Percentiles rank a stretch among this genome's conserved stretches.
These are phyloP conservation scores for Brenthis daphne DNA, from an alignment of 2,888 invertebrate species.

Conservation along the genomic window DNA sequence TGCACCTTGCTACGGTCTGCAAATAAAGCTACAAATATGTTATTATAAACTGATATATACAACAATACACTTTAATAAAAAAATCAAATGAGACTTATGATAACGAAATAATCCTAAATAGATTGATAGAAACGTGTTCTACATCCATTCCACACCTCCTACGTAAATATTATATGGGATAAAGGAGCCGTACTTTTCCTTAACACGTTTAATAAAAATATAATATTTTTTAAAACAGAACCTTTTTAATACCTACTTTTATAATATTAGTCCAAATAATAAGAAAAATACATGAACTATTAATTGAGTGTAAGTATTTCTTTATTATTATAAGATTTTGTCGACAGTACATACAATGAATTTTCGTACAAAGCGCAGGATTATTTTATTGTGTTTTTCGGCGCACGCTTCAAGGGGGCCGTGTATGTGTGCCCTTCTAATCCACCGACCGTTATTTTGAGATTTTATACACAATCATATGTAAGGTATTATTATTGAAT, in stretches of 20 bases:
- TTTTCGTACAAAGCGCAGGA: conserved; percentile 65
- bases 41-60: neutral
- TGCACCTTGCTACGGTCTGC: conserved; percentile 71
- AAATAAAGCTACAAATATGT: conserved; percentile 35
- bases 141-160: too few species aligned
- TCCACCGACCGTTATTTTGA: conserved; percentile 45
- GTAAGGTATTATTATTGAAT: conserved; percentile 14
- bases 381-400: conserved; percentile 78
- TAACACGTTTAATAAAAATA: too few species aligned
- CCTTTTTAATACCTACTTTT: too few species aligned
- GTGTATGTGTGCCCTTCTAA: conserved; percentile 44
- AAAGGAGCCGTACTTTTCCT: too few species aligned
- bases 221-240: too few species aligned
- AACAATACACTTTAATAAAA: too few species aligned
- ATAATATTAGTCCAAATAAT: too few species aligned
- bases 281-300: too few species aligned
- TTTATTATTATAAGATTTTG: conserved; percentile 39
- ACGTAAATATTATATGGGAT: too few species aligned
- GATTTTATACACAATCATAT: conserved; percentile 34
- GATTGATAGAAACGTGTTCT: too few species aligned
- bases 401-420: conserved; percentile 59
- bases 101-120: too few species aligned
- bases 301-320: neutral
- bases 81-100: too few species aligned
- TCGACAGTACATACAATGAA: conserved; percentile 47